phyloP scores from a whole-genome alignment of 2,113 vertebrate genomes.

The Riparia riparia region DNA sequence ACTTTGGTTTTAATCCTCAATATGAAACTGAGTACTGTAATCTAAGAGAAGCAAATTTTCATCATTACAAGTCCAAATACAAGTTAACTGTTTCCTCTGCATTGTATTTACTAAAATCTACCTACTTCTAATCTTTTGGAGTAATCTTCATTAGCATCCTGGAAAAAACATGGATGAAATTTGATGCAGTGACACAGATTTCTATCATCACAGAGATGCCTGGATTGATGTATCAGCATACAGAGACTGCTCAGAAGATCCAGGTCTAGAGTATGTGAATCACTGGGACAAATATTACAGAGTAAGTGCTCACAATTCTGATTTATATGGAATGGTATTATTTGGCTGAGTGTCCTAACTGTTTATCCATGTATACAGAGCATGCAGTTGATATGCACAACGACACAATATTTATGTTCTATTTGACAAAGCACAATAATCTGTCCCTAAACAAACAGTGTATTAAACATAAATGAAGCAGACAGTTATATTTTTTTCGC shows the following conservation, averaged over 20 bases:
- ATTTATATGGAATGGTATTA: neutral
- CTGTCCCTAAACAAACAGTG: neutral
- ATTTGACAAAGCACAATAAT: neutral
- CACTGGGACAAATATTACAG: too few species aligned
- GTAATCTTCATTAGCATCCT: neutral
- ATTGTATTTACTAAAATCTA: neutral
- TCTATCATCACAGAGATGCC: neutral
- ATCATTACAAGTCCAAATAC: neutral
- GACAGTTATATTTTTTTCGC: neutral
- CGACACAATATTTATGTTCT: neutral
- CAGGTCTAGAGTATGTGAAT: neutral
- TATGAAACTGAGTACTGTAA: neutral
- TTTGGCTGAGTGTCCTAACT: neutral
- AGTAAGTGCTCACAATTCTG: neutral
- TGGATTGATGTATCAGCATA: neutral
- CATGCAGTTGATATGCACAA: neutral
- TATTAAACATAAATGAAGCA: neutral
- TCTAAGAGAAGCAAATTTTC: neutral
- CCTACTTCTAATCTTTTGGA: neutral
- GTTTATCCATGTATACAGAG: neutral
- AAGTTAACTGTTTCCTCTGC: neutral
- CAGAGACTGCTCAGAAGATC: neutral
- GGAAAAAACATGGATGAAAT: neutral
- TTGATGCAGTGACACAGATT: neutral
- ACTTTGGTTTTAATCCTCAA: neutral